Conservation (phyloP, 2,888 invertebrate species). For the Pristionchus arcanus region DNA sequence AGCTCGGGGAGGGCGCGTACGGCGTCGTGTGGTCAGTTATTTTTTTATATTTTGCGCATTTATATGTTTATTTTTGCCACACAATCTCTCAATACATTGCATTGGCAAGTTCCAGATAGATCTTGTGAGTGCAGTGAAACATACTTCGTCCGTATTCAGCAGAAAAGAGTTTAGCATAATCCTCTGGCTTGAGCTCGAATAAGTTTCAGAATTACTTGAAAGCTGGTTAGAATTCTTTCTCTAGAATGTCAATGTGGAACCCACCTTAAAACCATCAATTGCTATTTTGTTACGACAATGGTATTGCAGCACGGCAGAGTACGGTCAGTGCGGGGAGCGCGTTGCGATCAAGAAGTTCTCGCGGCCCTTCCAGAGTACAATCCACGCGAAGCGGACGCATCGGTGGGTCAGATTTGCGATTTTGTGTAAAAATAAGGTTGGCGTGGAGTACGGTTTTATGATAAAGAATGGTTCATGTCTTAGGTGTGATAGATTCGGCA, state of each 20-base stretch:
- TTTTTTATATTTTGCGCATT: neutral
- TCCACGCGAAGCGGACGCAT: slow-evolving; percentile 94
- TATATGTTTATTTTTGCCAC: neutral
- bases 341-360: slow-evolving; percentile 97
- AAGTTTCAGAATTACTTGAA: neutral
- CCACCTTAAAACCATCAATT: too few species aligned
- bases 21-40: slow-evolving; percentile 69
- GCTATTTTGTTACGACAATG: too few species aligned
- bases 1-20: slow-evolving; percentile 72
- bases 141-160: too few species aligned
- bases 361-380: slow-evolving; percentile 95
- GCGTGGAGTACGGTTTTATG: too few species aligned
- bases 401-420: slow-evolving; percentile 50
- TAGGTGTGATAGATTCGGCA: too few species aligned
- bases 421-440: too few species aligned
- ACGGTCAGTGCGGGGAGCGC: slow-evolving; percentile 83
- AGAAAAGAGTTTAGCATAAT: too few species aligned
- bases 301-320: slow-evolving; percentile 67
- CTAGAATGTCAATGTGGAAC: too few species aligned
- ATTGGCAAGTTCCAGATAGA: neutral
- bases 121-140: neutral
- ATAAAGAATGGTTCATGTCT: too few species aligned
- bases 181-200: too few species aligned
- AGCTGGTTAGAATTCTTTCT: too few species aligned
- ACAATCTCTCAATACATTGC: neutral